Base-by-base conservation (phyloP, 2,888 invertebrate species). In the Lumbricus terrestris region DNA sequence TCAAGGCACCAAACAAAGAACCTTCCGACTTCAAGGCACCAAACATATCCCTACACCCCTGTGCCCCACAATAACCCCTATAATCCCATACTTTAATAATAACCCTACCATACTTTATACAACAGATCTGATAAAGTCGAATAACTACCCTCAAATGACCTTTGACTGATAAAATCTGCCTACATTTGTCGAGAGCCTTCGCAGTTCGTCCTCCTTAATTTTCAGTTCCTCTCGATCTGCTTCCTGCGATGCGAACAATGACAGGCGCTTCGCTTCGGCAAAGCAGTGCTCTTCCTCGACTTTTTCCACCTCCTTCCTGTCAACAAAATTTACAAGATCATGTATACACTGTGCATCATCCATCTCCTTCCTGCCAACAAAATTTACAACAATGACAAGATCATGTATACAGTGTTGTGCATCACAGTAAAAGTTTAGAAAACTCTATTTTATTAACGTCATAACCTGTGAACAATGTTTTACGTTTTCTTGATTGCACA, bases 201-300 rank as follows among this genome's bases (percentile, higher is more conserved):
- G 90, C 34, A 94, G 91, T 47, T 93, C 93, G 33, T 93, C 91
- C 40, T 93, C 92, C 82, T 93, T 92, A 88, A 92, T 91, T 40
- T 93, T 92, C n/a, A 94, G 91, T 89, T 93, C 93, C 91, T 92
- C 92, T 90, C 93, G 93, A 89, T 93, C 91, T 82, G 92, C 91
- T 40, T 92, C 92, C 96, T 96, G 94, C 93, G 94, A 96, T 96
- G 94, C 96, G 96, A 94, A 96, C 88, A 83, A 85, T 2, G 92
- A 69, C 88, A 92, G 88, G 95, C 94, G 96, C 95, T 94, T 96
- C 95, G 94, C 96, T 95, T 94, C 96, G 91, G 92, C 94, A 90
- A 93, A 91, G 88, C 92, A 92, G 91, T 94, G 93, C 37, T 92
- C 92, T 91, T 93, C 92, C 91, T 94, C 94, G 91, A 94, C 88